Evolutionary conservation across 1,140 invertebrate species (phyloP).

Genomic region (Pseudomyrmex pallidus): DNA sequence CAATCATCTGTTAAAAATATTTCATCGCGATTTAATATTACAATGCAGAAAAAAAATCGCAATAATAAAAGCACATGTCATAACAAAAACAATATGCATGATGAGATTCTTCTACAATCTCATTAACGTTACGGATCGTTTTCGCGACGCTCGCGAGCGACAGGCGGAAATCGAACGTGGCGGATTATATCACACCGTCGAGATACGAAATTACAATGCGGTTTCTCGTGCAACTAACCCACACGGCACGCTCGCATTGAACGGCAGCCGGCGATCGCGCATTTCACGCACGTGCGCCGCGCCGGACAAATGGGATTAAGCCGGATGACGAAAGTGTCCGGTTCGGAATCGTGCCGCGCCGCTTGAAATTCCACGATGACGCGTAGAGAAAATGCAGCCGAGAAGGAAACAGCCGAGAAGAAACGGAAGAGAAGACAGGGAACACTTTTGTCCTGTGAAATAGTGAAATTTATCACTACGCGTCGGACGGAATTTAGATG

Average conservation of each 20-base stretch:
- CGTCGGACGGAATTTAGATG: constrained; percentile 33
- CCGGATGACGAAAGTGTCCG: constrained; percentile 69
- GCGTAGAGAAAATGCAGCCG: constrained; percentile 65
- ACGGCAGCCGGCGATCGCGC: constrained; percentile 58
- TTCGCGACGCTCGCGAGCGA: not conserved
- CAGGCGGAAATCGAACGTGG: constrained; percentile 18
- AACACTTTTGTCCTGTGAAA: constrained; percentile 11
- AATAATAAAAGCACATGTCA: too few relatives aligned
- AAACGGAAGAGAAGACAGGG: not conserved
- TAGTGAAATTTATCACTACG: constrained; percentile 15
- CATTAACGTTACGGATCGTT: constrained; percentile 8
- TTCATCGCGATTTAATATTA: not conserved
- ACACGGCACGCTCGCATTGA: constrained; percentile 1
- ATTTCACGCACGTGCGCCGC: constrained; percentile 69
- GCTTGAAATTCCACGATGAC: constrained; percentile 74
- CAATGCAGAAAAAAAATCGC: not conserved
- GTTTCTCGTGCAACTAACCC: constrained; percentile 18
- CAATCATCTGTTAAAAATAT: not conserved
- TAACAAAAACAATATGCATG: not conserved
- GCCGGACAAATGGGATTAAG: constrained; percentile 69
- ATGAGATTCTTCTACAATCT: not conserved
- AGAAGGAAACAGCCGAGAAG: not conserved
- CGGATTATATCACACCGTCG: constrained; percentile 4
- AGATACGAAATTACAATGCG: constrained; percentile 12
- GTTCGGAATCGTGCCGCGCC: constrained; percentile 62